Evolutionary conservation across 2,113 vertebrate species (phyloP), one percentile per base, ranked within the genome.

Genomic region (Helogale parvula): DNA sequence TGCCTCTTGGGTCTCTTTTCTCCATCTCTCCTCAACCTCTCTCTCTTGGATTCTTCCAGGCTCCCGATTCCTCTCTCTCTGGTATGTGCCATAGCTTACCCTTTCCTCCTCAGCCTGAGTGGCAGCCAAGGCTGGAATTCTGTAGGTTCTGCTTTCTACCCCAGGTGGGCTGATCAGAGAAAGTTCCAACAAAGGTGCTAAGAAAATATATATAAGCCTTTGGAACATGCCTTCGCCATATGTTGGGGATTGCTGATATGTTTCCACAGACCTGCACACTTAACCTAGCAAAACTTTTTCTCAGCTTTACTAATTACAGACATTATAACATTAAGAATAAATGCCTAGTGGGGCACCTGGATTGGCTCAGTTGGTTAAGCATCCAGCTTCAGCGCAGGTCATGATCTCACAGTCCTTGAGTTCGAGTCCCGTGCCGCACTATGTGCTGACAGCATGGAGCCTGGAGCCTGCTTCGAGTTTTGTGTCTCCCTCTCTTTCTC

Each of bases 271-370:
- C 84, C 54, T 87, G n/a, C 33, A 38, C 12, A 45, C 10, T 71
- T 52, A 88, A 29, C 74, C 63, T 87, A 80, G 54, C 45, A 63
- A 97, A 98, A 90, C 65, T 66, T 79, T 86, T 86, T 86, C 52
- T 47, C 35, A 89, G 72, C 25, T 63, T 95, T 68, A 35, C 25
- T 80, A 74, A 90, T 83, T 93, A 94, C 33, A 93, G 52, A 83
- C 27, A 57, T 90, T 90, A 41, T 38, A 80, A 81, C 21, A 16
- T 91, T 84, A 92, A 95, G 82, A 77, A 65, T 41, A 81, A 93
- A 93, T 65, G 52, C 15, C 4, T 54, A 54, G 16, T 16, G 15
- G 15, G 52, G 52, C 52, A 17, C 16, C 52, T 54, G 15, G 52
- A 11, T 54, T 54, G 52, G 52, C 52, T 50, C 50, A 50, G 50